Evolutionary conservation across 2,113 vertebrate genomes (phyloP).

Genomic region (Onychostoma macrolepis): DNA sequence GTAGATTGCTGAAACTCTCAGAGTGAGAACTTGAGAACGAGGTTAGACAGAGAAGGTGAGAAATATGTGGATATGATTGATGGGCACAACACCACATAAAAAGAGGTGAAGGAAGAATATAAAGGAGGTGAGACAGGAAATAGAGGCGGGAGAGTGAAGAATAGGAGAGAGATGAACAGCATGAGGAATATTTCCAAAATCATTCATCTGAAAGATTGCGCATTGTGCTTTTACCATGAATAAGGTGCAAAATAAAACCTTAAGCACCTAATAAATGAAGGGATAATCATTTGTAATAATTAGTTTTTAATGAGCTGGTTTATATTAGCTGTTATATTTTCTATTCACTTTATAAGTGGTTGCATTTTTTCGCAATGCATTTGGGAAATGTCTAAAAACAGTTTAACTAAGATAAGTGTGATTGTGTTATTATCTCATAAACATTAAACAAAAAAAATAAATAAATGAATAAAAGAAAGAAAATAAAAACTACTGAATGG

Average conservation of each 20-base stretch:
- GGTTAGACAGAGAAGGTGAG: conserved; percentile 39
- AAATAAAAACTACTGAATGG: neutral
- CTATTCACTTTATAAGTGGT: neutral
- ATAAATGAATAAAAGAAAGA: too few species aligned
- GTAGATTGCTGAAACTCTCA: conserved; percentile 22
- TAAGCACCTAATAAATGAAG: neutral
- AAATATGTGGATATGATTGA: conserved; percentile 62
- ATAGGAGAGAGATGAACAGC: neutral
- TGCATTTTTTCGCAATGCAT: neutral
- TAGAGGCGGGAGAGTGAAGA: neutral
- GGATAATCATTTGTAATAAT: neutral
- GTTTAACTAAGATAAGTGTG: neutral
- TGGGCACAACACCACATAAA: conserved; percentile 46
- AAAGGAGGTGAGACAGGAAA: neutral
- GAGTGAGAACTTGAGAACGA: conserved; percentile 11
- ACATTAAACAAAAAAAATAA: neutral
- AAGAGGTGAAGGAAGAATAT: neutral
- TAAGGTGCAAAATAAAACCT: neutral
- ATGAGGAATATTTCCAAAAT: neutral
- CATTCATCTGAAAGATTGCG: neutral
- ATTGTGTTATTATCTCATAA: neutral
- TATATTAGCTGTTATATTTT: neutral
- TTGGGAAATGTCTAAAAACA: neutral
- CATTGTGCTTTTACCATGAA: neutral
- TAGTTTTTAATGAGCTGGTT: neutral